Percentiles rank a stretch among this genome's conserved stretches.
Conservation (phyloP, 2,888 invertebrate genomes). For the Formica aserva region DNA sequence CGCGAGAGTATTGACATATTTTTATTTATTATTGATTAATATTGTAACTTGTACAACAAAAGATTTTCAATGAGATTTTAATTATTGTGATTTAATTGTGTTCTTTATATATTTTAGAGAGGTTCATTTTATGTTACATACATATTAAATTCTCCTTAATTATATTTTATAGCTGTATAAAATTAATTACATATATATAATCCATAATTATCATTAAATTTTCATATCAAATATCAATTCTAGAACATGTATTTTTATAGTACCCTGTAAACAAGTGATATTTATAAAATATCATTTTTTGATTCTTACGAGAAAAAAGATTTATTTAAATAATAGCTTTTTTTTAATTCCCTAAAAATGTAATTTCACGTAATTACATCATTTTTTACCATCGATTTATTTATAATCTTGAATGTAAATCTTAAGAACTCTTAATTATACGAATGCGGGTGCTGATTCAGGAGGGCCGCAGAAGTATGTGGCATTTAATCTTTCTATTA, state of each 20-base stretch:
- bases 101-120: neutral
- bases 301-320: neutral
- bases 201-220: neutral
- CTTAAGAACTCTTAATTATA: constrained; percentile 4
- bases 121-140: neutral
- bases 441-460: constrained; percentile 28
- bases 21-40: neutral
- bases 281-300: neutral
- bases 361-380: neutral
- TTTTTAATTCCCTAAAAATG: neutral
- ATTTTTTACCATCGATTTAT: neutral
- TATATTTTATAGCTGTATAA: neutral
- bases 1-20: neutral
- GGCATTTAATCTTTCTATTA: constrained; percentile 60
- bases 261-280: neutral
- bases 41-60: neutral
- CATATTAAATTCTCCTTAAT: neutral
- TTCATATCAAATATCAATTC: neutral
- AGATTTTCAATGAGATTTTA: neutral
- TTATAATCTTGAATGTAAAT: neutral
- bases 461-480: constrained; percentile 60
- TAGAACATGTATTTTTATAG: neutral
- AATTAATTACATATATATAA: neutral
- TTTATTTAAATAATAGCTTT: neutral
- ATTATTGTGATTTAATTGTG: neutral